A percentile compares a stretch with the other conserved stretches of the same genome.
Evolutionary conservation across 2,888 invertebrate species (phyloP).

Genomic region (Cremastinae sp.): DNA sequence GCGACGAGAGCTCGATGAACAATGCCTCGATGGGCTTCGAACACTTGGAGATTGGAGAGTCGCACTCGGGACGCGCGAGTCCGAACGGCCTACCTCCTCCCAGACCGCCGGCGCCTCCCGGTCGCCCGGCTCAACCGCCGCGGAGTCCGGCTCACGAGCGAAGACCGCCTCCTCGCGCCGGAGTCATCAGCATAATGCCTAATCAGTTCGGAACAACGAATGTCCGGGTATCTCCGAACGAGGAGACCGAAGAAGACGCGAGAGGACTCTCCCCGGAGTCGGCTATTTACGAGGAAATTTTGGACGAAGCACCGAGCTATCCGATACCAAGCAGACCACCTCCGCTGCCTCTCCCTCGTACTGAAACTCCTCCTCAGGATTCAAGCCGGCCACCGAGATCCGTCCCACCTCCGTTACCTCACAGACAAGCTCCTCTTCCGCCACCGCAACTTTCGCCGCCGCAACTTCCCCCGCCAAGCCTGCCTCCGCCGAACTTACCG

Average conservation of each 20-base stretch:
- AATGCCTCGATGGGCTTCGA: constrained; percentile 73
- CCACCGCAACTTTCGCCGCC: constrained; percentile 76
- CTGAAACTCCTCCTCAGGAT: constrained; percentile 67
- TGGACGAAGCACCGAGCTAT: constrained; percentile 73
- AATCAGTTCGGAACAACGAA: constrained; percentile 69
- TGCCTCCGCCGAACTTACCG: constrained; percentile 80
- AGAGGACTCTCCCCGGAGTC: constrained; percentile 74
- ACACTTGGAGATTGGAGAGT: constrained; percentile 81
- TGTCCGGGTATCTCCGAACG: constrained; percentile 29
- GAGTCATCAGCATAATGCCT: constrained; percentile 76
- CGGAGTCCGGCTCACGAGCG: constrained; percentile 74
- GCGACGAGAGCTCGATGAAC: constrained; percentile 76
- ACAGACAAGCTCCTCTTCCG: constrained; percentile 75
- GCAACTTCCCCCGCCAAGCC: constrained; percentile 78
- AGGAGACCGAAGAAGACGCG: constrained; percentile 63
- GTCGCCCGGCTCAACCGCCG: constrained; percentile 75
- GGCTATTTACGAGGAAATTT: constrained; percentile 79
- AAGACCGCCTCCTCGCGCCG: constrained; percentile 73
- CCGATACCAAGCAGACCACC: constrained; percentile 77
- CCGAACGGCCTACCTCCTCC: constrained; percentile 82
- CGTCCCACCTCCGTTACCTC: constrained; percentile 76
- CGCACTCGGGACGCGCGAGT: constrained; percentile 83
- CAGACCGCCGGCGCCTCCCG: constrained; percentile 81
- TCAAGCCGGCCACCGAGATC: constrained; percentile 69
- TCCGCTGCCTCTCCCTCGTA: constrained; percentile 74